Percentiles rank a stretch among this genome's conserved stretches.
Conservation (phyloP, 2,888 invertebrate species). For the Dryococelus australis region DNA sequence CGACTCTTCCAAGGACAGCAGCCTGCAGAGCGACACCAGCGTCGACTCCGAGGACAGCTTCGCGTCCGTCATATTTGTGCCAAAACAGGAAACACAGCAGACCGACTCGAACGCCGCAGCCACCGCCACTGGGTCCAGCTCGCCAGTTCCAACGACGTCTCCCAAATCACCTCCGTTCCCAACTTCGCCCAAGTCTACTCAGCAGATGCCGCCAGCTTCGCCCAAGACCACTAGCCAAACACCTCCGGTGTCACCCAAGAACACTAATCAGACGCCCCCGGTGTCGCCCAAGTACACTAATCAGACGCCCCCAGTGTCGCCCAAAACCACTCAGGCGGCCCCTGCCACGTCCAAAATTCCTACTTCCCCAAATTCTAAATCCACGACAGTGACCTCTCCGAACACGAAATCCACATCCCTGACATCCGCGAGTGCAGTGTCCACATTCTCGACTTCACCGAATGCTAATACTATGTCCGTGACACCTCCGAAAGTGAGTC, state of each 20-base stretch:
- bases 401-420: conserved; percentile 56
- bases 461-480: not conserved
- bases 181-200: conserved; percentile 46
- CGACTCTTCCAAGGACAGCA: conserved; percentile 63
- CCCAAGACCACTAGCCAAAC: conserved; percentile 30
- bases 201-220: conserved; percentile 28
- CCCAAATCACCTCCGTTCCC: conserved; percentile 52
- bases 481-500: conserved; percentile 27
- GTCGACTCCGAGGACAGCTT: conserved; percentile 94
- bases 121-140: conserved; percentile 56
- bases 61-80: conserved; percentile 90
- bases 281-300: not conserved
- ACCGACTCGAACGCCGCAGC: not conserved
- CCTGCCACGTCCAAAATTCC: not conserved
- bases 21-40: conserved; percentile 91
- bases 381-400: conserved; percentile 56
- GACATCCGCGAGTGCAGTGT: not conserved
- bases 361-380: not conserved
- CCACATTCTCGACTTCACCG: conserved; percentile 48
- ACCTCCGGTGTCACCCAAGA: conserved; percentile 49
- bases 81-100: conserved; percentile 64
- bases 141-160: conserved; percentile 65
- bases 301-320: conserved; percentile 49
- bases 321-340: conserved; percentile 33
- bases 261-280: conserved; percentile 29